Conservation (phyloP, 2,888 invertebrate species). For the Brassicogethes aeneus region DNA sequence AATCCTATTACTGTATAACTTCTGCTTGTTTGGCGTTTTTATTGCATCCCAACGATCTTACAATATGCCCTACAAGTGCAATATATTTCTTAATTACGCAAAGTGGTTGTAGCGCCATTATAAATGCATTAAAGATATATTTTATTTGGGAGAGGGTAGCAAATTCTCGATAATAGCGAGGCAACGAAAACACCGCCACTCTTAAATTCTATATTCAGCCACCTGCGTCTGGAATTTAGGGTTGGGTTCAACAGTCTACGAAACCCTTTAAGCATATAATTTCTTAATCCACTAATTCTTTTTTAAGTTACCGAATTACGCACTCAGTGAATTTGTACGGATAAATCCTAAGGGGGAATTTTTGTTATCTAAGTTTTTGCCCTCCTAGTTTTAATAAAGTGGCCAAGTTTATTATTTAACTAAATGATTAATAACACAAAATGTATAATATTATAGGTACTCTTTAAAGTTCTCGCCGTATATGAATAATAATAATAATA, state of each 20-base stretch:
- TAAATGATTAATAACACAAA: too few relatives aligned
- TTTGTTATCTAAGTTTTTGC: too few relatives aligned
- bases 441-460: too few relatives aligned
- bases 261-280: slow-evolving; percentile 5
- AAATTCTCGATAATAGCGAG: slow-evolving; percentile 19
- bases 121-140: slow-evolving; percentile 19
- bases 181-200: slow-evolving; percentile 1
- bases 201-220: slow-evolving; percentile 11
- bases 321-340: background rate
- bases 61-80: background rate
- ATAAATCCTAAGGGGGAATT: too few relatives aligned
- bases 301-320: slow-evolving; percentile 6
- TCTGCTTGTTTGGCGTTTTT: slow-evolving; percentile 1
- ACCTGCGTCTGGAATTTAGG: slow-evolving; percentile 12
- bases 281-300: slow-evolving; percentile 10
- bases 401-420: too few relatives aligned
- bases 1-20: background rate
- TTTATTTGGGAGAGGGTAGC: slow-evolving; percentile 19
- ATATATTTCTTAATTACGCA: slow-evolving; percentile 9
- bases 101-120: slow-evolving; percentile 11
- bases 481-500: too few relatives aligned
- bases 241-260: slow-evolving; percentile 7
- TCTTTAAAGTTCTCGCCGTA: too few relatives aligned
- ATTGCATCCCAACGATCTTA: background rate
- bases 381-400: too few relatives aligned